Evolutionary conservation across 2,888 invertebrate species (phyloP), one percentile per base, ranked within the genome.

Genomic region (Hydrotaea diabolus): DNA sequence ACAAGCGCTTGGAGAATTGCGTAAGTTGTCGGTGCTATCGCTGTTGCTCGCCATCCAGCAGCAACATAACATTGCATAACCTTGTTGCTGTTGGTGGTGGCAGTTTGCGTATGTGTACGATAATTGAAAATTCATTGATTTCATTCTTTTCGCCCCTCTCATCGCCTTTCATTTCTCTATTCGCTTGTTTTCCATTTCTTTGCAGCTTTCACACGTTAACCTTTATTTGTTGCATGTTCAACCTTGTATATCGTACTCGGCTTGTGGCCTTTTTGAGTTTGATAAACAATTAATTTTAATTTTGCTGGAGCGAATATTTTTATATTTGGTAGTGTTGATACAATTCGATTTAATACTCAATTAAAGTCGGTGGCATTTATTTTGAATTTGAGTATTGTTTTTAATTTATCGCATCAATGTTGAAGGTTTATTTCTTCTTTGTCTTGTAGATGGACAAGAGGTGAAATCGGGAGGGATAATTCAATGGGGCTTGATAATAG

Each of bases 271-370:
- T 31, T 89, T 90, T 55, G 83, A 87, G 57, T 86, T 90, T 83
- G 88, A 91, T 85, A 89, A 88, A 64, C 71, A 74, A 23, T 83
- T 90, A 55, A 77, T 90, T 46, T 89, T 90, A 83, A 66, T 84
- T 80, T 86, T 88, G 62, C 83, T 86, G 76, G 87, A 88, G 79
- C 88, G 85, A 39, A 88, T 91, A 57, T 84, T 90, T 71, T 82
- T 87, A 55, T 88, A 89, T 82, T 85, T 89, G 77, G 86, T 88
- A 64, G 87, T 90, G 80, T 86, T 91, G 19, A 88, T 91, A 85
- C 90, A 91, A 80, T 90, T 89, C 85, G 91, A 90, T 87, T 89
- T 88, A 86, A 86, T 88, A 69, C 73, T 87, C 64, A 64, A 73
- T 66, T 79, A 74, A 66, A 79, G 3, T 43, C 11, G 11, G 19